Evolutionary conservation across 2,888 invertebrate species (phyloP).

Genomic region (Pollenia angustigena): DNA sequence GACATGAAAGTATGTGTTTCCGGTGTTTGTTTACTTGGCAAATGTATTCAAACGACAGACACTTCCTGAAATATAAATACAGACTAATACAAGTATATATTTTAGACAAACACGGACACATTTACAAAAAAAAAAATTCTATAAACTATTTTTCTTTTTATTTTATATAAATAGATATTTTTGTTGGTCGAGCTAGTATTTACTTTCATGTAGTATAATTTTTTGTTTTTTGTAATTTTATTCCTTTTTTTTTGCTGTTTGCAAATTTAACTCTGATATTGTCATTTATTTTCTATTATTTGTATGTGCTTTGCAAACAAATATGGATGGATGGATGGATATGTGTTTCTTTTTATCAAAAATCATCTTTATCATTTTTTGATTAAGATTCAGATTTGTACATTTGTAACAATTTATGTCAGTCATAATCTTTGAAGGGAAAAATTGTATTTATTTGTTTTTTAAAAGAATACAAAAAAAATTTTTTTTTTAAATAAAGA

Average conservation of each 20-base stretch:
- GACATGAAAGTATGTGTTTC: constrained; percentile 59
- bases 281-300: too few species aligned
- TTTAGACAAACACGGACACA: background rate
- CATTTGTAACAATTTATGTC: constrained; percentile 35
- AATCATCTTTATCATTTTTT: constrained; percentile 37
- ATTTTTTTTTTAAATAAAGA: background rate
- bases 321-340: background rate
- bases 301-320: background rate
- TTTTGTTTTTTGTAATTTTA: background rate
- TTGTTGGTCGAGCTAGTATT: background rate
- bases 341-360: background rate
- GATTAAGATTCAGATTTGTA: constrained; percentile 25
- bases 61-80: background rate
- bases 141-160: background rate
- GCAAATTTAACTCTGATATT: background rate
- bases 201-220: background rate
- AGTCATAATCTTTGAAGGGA: background rate
- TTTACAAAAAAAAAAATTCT: background rate
- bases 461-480: background rate
- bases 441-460: background rate
- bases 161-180: background rate
- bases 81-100: background rate
- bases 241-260: background rate
- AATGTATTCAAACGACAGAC: constrained; percentile 27
- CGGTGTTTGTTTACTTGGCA: constrained; percentile 64